Conservation (phyloP, 1,140 invertebrate species). For the Gryllus bimaculatus region DNA sequence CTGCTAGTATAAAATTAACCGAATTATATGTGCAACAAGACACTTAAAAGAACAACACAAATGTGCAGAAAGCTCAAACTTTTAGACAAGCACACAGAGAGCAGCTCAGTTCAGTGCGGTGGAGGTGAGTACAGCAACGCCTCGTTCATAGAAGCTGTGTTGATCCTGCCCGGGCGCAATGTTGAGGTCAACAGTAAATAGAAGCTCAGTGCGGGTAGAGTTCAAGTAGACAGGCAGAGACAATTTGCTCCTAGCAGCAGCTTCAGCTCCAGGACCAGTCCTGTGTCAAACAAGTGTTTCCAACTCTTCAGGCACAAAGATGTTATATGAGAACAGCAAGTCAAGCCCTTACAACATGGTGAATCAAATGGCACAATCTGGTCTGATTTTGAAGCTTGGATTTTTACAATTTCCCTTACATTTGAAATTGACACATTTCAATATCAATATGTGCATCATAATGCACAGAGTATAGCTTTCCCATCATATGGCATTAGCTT, state of each 20-base stretch:
- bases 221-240: slow-evolving; percentile 96
- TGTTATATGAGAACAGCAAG: too few species aligned
- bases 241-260: slow-evolving; percentile 50
- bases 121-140: slow-evolving; percentile 87
- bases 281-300: slow-evolving; percentile 9
- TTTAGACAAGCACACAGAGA: background rate
- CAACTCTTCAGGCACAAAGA: too few species aligned
- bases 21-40: background rate
- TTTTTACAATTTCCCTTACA: too few species aligned
- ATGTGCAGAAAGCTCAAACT: background rate
- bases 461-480: too few species aligned
- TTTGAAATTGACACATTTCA: too few species aligned
- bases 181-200: slow-evolving; percentile 92
- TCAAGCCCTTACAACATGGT: too few species aligned
- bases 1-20: background rate
- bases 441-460: too few species aligned
- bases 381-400: too few species aligned
- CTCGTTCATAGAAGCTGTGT: slow-evolving; percentile 92
- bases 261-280: slow-evolving; percentile 36
- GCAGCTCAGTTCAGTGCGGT: slow-evolving; percentile 68
- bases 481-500: too few species aligned
- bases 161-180: slow-evolving; percentile 76
- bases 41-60: background rate
- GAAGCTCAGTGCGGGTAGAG: slow-evolving; percentile 83
- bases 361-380: too few species aligned